phyloP scores from a whole-genome alignment of 2,797 vertebrate species.

The Malacoctenus gilli region DNA sequence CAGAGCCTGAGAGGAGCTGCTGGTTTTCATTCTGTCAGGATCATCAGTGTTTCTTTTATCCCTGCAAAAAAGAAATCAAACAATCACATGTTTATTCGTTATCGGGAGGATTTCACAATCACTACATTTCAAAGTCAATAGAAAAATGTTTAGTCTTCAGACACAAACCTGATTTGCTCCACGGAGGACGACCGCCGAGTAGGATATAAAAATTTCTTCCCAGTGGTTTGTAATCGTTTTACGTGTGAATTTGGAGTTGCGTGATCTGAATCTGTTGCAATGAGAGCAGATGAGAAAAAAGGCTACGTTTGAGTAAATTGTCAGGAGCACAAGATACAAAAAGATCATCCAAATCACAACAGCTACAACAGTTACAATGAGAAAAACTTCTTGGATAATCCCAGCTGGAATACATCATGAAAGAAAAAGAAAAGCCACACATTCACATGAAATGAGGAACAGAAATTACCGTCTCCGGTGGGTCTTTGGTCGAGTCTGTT shows the following conservation, averaged over 20 bases:
- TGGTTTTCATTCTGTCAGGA: constrained; percentile 58
- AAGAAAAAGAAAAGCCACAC: too few species aligned
- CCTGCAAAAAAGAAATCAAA: constrained; percentile 12
- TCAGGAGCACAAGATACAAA: not conserved
- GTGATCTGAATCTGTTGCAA: constrained; percentile 33
- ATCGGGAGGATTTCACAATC: not conserved
- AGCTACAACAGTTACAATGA: too few species aligned
- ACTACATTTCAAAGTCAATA: constrained; percentile 2
- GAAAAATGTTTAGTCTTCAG: not conserved
- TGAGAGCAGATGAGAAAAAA: constrained; percentile 9
- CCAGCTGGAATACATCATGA: too few species aligned
- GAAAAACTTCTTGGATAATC: too few species aligned
- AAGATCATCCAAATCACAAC: not conserved
- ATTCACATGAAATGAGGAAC: not conserved
- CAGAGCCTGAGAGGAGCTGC: constrained; percentile 48
- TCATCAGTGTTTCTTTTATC: constrained; percentile 39
- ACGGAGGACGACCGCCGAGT: constrained; percentile 19
- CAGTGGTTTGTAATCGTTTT: constrained; percentile 48
- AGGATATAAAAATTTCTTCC: constrained; percentile 43
- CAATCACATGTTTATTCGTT: not conserved
- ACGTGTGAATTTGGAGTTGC: constrained; percentile 24
- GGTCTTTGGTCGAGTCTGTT: constrained; percentile 60
- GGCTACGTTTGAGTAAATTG: not conserved
- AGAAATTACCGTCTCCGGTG: constrained; percentile 59
- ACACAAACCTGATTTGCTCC: constrained; percentile 53